Evolutionary conservation across 2,113 vertebrate species (phyloP), one percentile per base, ranked within the genome.

Genomic region (Tragelaphus buxtoni): DNA sequence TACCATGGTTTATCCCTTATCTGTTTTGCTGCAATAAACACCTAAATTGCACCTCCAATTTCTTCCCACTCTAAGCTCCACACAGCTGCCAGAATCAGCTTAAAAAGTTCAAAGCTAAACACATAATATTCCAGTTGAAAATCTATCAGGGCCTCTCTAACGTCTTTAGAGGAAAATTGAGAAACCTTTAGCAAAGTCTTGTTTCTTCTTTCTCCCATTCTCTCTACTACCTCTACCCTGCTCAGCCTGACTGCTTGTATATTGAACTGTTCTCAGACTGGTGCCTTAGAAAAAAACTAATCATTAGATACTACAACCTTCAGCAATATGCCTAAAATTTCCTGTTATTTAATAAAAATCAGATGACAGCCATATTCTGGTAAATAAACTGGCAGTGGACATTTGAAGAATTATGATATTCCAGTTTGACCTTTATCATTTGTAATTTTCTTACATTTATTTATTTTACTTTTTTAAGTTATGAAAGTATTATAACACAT

Each of bases 381-480:
- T 87, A 81, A 95, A 94, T 16, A 60, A 96, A 93, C 4, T 56
- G 69, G 39, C 28, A 89, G 45, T 81, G 14, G 11, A 16, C 30
- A 97, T 76, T 85, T 88, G 60, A 79, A 65, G 20, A 84, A 69
- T 53, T 35, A 47, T 12, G 69, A 0, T 28, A 86, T 88, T 88
- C 77, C 47, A 77, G 3, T 39, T 81, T 91, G 30, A 12, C 87
- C 94, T 91, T 60, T 61, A 76, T 90, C 45, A 83, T 82, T 45
- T 91, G 9, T 45, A 45, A 85, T 30, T 96, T 97, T 79, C 65
- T 96, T 94, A 60, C 45, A 83, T 97, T 97, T 96, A 91, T 97
- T 39, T 69, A 39, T 35, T 39, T 22, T 22, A 69, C 32, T 39
- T 35, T 69, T 74, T 74, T 42, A 74, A 74, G 18, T 42, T 42